phyloP scores from a whole-genome alignment of 2,113 vertebrate species.

The Corythoichthys intestinalis region DNA sequence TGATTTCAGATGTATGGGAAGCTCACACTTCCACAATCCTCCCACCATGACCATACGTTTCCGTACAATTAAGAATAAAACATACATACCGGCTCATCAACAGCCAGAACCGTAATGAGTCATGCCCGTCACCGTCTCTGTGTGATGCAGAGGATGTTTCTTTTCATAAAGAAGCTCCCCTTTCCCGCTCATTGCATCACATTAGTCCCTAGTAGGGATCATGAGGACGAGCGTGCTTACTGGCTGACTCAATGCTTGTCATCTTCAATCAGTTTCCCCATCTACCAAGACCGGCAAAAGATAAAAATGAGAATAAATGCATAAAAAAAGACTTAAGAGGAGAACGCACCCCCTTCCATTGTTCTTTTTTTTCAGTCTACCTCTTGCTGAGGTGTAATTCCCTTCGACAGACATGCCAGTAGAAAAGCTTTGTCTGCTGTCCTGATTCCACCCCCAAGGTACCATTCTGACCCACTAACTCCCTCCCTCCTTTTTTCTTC shows the following conservation, averaged over 20 bases:
- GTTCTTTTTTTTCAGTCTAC: constrained; percentile 26
- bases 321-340: constrained; percentile 31
- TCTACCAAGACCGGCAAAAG: constrained; percentile 26
- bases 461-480: constrained; percentile 69
- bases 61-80: constrained; percentile 10
- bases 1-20: constrained; percentile 41
- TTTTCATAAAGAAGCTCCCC: constrained; percentile 24
- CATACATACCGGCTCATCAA: constrained; percentile 3
- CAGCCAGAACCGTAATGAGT: constrained; percentile 27
- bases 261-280: constrained; percentile 52
- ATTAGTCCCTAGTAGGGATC: constrained; percentile 28
- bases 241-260: constrained; percentile 54
- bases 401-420: constrained; percentile 51
- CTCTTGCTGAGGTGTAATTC: constrained; percentile 52
- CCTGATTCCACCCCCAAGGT: constrained; percentile 54
- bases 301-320: constrained; percentile 49
- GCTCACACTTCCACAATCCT: constrained; percentile 21
- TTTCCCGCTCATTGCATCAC: constrained; percentile 52
- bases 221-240: constrained; percentile 38
- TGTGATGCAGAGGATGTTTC: constrained; percentile 28
- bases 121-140: constrained; percentile 25
- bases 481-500: constrained; percentile 44
- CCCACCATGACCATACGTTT: constrained; percentile 1
- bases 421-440: constrained; percentile 54
- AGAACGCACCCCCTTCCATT: constrained; percentile 27